Conservation (phyloP, 2,113 vertebrate species). For the Terrapene triunguis region DNA sequence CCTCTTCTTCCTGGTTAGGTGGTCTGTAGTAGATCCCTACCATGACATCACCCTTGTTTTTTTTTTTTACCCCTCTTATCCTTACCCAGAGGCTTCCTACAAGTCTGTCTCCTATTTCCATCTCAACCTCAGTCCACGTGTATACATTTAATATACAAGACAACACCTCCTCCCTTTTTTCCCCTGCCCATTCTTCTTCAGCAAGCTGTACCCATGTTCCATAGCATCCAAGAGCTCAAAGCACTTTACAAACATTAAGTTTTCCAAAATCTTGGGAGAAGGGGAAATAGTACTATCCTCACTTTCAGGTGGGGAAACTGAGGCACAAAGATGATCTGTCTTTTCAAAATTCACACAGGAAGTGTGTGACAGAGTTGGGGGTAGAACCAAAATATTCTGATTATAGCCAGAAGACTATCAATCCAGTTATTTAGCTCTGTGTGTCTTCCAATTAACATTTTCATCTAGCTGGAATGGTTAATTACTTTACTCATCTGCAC, state of each 20-base stretch:
- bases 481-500: neutral
- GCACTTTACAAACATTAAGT: neutral
- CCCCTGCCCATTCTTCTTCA: too few species aligned
- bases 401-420: neutral
- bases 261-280: neutral
- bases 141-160: too few species aligned
- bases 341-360: neutral
- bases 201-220: neutral
- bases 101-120: too few species aligned
- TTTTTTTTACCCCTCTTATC: too few species aligned
- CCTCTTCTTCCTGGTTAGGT: too few species aligned
- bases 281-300: neutral
- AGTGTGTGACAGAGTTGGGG: neutral
- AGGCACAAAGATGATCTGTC: neutral
- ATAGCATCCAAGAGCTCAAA: neutral
- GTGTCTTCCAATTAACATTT: neutral
- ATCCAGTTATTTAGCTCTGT: neutral
- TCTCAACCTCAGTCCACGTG: too few species aligned
- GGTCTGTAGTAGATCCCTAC: too few species aligned
- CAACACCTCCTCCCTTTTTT: too few species aligned
- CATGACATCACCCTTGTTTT: too few species aligned
- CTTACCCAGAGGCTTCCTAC: too few species aligned
- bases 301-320: neutral
- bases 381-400: neutral
- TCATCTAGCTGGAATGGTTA: neutral